Evolutionary conservation across 2,888 invertebrate genomes (phyloP).

Genomic region (Melinaea menophilus): DNA sequence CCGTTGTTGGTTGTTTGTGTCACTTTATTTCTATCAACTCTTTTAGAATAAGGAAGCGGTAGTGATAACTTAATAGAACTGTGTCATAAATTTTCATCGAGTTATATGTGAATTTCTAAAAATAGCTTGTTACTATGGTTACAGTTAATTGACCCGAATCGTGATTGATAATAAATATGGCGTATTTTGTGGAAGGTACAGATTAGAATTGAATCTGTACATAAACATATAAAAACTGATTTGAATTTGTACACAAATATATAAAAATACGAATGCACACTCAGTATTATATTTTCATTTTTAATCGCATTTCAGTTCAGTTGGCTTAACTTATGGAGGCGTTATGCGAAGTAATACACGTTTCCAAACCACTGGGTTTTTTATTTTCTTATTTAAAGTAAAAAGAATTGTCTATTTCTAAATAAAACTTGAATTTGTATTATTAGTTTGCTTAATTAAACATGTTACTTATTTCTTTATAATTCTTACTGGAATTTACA

Average conservation of each 20-base stretch:
- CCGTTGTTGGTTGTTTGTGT: slow-evolving; percentile 6
- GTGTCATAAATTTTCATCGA: too few relatives aligned
- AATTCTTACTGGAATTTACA: neutral
- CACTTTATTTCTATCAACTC: neutral
- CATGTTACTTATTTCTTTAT: neutral
- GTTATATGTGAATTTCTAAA: too few relatives aligned
- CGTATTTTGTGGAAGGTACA: too few relatives aligned
- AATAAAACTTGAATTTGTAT: neutral
- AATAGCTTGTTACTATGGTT: too few relatives aligned
- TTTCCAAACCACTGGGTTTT: slow-evolving; percentile 45
- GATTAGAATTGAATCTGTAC: neutral
- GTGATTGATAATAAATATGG: neutral
- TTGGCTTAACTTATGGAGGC: slow-evolving; percentile 1
- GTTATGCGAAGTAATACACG: neutral
- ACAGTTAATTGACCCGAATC: neutral
- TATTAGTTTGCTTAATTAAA: neutral
- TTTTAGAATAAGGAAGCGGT: slow-evolving; percentile 3
- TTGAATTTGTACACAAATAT: neutral
- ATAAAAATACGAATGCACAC: neutral
- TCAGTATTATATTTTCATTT: neutral
- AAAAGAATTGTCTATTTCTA: slow-evolving; percentile 29
- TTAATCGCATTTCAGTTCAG: neutral
- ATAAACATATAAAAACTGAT: neutral
- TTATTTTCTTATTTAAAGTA: slow-evolving; percentile 41
- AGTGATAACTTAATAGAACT: neutral